Evolutionary conservation across 2,797 vertebrate genomes (phyloP).

Genomic region (Selene dorsalis): DNA sequence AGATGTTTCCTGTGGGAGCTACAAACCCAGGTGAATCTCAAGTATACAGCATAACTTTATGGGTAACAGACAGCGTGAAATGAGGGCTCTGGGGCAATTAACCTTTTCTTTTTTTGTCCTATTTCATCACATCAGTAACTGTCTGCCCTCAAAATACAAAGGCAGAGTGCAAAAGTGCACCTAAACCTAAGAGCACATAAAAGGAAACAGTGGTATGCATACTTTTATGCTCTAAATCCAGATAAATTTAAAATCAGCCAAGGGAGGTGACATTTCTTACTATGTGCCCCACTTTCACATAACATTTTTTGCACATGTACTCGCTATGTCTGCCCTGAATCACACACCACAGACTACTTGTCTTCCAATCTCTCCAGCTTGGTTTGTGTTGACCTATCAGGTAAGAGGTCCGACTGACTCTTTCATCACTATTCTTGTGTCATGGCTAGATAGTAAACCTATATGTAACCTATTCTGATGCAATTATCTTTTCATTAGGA

Average conservation of each 20-base stretch:
- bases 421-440: neutral
- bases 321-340: neutral
- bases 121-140: conserved; percentile 7
- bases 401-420: neutral
- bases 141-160: conserved; percentile 6
- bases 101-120: conserved; percentile 31
- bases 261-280: conserved; percentile 29
- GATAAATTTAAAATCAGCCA: conserved; percentile 22
- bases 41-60: conserved; percentile 3
- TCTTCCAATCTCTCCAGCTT: neutral
- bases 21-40: conserved; percentile 28
- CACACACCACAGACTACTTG: neutral
- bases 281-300: no score
- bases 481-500: conserved; percentile 27
- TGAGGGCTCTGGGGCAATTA: conserved; percentile 40
- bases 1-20: conserved; percentile 23
- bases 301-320: no score
- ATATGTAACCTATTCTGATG: no score
- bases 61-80: conserved; percentile 45
- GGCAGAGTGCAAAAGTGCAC: neutral
- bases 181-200: conserved; percentile 11
- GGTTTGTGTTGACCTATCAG: neutral
- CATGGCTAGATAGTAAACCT: no score
- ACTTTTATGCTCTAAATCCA: neutral
- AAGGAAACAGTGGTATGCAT: neutral